Evolutionary conservation across 2,113 vertebrate genomes (phyloP), one percentile per base, ranked within the genome.

Genomic region (Xiphophorus maculatus): DNA sequence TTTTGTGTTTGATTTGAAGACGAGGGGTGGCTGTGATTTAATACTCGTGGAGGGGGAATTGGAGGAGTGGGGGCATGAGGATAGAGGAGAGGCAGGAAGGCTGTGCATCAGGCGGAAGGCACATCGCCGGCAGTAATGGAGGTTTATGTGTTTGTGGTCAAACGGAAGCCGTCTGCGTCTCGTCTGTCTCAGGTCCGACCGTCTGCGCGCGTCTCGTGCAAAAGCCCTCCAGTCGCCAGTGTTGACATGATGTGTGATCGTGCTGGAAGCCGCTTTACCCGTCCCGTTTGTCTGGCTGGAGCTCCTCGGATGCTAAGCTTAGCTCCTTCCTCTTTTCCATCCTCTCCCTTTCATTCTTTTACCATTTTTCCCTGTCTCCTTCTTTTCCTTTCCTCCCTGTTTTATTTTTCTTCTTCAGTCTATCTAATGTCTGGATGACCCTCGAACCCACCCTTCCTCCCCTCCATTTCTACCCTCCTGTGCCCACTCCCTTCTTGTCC

Each of bases 131-230:
- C 90, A 86, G 87, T 88, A 89, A 93, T 93, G 91, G 90, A 90
- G 88, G 90, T 82, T 90, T 90, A 91, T 91, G 90, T 92, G 87
- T 92, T 37, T 92, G 84, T 93, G 92, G 88, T 91, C 88, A 88
- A 90, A 92, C 73, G 75, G 87, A 90, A 90, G 86, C 84, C 73
- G 84, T 90, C 80, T 81, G 84, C 84, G 70, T 84, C 67, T 88
- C 85, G 88, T 84, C 71, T 81, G 79, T 80, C 84, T 90, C 74
- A 77, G 89, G 35, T 73, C 70, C 7, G 69, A 79, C 30, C 33
- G 51, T 58, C 51, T 58, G 51, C 51, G 25, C 75, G 74, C 81
- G 70, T 83, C 76, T 77, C 15, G 33, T 54, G 32, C 73, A 33
- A 76, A 73, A 71, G 30, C 67, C 32, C 69, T 76, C 63, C 44